phyloP scores from a whole-genome alignment of 2,888 invertebrate genomes.

The Tinea pellionella region DNA sequence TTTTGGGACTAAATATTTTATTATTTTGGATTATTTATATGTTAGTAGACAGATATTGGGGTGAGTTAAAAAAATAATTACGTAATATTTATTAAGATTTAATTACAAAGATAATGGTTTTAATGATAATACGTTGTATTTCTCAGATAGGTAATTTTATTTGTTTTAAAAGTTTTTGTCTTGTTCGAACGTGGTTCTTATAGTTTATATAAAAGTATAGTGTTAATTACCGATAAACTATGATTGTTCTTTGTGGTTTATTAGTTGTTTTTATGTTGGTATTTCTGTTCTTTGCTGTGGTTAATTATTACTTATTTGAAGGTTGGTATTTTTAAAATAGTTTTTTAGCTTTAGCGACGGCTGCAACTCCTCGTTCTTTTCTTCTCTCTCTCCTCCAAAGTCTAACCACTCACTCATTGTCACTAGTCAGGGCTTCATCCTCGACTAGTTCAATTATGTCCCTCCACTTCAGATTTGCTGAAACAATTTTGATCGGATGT shows the following conservation, averaged over 20 bases:
- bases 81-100: neutral
- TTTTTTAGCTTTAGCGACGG: too few relatives aligned
- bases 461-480: too few relatives aligned
- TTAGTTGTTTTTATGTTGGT: neutral
- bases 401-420: too few relatives aligned
- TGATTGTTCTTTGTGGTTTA: neutral
- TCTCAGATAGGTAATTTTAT: neutral
- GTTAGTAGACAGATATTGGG: neutral
- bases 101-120: neutral
- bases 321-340: neutral
- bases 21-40: slow-evolving; percentile 6
- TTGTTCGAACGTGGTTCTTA: too few relatives aligned
- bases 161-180: too few relatives aligned
- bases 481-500: too few relatives aligned
- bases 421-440: too few relatives aligned
- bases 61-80: neutral
- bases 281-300: neutral
- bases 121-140: too few relatives aligned
- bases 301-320: neutral
- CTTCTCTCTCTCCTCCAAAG: too few relatives aligned
- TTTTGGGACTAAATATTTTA: slow-evolving; percentile 2
- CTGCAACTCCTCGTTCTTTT: too few relatives aligned
- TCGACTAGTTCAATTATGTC: too few relatives aligned
- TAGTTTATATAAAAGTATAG: too few relatives aligned
- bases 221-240: neutral